A percentile compares a stretch with the other conserved stretches of the same genome.
These are phyloP conservation scores for Diaphora mendica DNA, from an alignment of 2,888 invertebrate species.

Conservation along the genomic window DNA sequence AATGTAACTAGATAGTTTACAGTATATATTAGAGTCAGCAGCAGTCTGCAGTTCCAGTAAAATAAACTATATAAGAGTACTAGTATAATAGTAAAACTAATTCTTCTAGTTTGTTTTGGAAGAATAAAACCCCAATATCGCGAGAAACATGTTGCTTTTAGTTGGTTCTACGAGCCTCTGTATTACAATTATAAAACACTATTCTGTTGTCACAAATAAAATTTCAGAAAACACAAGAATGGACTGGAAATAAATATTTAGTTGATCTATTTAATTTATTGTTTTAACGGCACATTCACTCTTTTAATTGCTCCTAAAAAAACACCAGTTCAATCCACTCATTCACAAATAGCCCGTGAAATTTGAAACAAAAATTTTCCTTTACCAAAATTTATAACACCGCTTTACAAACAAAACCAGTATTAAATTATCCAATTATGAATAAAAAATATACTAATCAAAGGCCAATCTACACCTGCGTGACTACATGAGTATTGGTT, in stretches of 20 bases:
- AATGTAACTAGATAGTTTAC: background rate
- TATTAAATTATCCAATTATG: constrained; percentile 43
- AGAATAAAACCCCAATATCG: too few relatives aligned
- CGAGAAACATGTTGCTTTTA: too few relatives aligned
- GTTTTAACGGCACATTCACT: background rate
- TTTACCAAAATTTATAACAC: constrained; percentile 25
- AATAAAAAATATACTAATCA: constrained; percentile 45
- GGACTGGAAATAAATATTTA: background rate
- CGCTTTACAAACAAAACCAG: constrained; percentile 35
- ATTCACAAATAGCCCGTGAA: constrained; percentile 19
- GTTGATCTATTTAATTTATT: background rate
- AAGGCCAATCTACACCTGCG: constrained; percentile 59
- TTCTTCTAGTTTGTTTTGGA: background rate
- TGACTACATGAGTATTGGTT: constrained; percentile 79
- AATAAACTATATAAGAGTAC: too few relatives aligned
- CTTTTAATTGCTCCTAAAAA: background rate
- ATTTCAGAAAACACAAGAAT: background rate
- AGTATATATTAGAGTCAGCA: background rate
- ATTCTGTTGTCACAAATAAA: background rate
- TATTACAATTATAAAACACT: background rate
- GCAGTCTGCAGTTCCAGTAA: background rate
- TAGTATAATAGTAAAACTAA: background rate
- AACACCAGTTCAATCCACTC: constrained; percentile 8
- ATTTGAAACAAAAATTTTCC: constrained; percentile 16
- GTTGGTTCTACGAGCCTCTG: too few relatives aligned